These are phyloP conservation scores for Australoheros scitulus DNA, from an alignment of 2,113 vertebrate genomes.

Conservation along the genomic window DNA sequence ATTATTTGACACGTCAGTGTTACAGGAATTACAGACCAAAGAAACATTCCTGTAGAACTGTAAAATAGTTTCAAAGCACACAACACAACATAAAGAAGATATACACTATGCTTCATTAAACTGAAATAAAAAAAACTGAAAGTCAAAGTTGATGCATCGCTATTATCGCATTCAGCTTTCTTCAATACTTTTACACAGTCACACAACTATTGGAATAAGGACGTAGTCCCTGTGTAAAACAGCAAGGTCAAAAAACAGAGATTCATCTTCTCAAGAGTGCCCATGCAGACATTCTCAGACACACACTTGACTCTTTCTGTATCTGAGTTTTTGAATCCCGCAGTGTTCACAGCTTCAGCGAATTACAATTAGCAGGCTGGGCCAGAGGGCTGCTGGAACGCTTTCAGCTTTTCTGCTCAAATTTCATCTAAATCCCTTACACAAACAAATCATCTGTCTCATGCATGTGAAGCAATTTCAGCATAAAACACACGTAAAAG, in stretches of 20 bases:
- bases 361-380: conserved; percentile 6
- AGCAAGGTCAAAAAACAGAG: not conserved
- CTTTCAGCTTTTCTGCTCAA: conserved; percentile 9
- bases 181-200: not conserved
- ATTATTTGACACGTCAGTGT: conserved; percentile 35
- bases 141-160: not conserved
- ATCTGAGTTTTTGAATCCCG: conserved; percentile 4
- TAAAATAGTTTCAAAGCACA: not conserved
- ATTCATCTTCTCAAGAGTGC: not conserved
- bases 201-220: not conserved
- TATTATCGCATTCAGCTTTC: not conserved
- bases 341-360: not conserved
- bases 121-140: too few relatives aligned
- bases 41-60: not conserved
- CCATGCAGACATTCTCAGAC: conserved; percentile 7
- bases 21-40: conserved; percentile 27
- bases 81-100: not conserved
- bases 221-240: not conserved
- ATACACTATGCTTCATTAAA: not conserved
- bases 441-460: not conserved
- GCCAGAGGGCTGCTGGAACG: conserved; percentile 1
- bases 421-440: conserved; percentile 16
- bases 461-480: not conserved
- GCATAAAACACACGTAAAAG: not conserved
- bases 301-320: conserved; percentile 4